These are phyloP conservation scores for Patiria pectinifera DNA, from an alignment of 53 echinoderm and acorn worm species.

Conservation along the genomic window DNA sequence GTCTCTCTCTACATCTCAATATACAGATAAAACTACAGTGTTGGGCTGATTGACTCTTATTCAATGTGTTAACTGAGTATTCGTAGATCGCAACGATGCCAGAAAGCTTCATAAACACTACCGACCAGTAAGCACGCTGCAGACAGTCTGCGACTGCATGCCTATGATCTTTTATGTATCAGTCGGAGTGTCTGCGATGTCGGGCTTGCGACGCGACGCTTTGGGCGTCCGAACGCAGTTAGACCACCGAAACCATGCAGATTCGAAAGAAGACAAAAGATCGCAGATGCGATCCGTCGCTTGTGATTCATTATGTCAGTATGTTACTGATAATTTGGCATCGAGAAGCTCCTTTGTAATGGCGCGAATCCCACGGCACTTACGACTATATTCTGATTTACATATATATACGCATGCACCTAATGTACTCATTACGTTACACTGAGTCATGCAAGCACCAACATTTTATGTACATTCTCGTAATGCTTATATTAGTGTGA, in stretches of 20 bases:
- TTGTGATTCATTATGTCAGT: no score
- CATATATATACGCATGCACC: background rate
- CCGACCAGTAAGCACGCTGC: no score
- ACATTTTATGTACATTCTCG: background rate
- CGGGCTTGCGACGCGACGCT: no score
- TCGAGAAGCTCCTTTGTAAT: background rate
- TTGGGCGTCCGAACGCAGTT: no score
- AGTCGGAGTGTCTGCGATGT: no score
- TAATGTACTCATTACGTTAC: background rate
- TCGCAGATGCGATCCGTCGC: no score
- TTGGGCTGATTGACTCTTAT: background rate
- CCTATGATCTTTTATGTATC: no score
- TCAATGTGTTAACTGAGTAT: background rate
- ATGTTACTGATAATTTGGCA: background rate
- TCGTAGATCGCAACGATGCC: background rate
- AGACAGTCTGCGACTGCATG: no score
- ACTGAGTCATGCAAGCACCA: constrained; percentile 31
- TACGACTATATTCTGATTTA: background rate
- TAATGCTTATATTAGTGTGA: background rate
- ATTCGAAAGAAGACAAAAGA: no score
- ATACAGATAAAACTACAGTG: constrained; percentile 32
- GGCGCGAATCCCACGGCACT: background rate
- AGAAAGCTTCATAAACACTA: background rate
- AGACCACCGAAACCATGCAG: no score
- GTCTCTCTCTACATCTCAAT: constrained; percentile 49